Base-by-base conservation (phyloP, 2,797 vertebrate species). In the Sebastes diploproa region DNA sequence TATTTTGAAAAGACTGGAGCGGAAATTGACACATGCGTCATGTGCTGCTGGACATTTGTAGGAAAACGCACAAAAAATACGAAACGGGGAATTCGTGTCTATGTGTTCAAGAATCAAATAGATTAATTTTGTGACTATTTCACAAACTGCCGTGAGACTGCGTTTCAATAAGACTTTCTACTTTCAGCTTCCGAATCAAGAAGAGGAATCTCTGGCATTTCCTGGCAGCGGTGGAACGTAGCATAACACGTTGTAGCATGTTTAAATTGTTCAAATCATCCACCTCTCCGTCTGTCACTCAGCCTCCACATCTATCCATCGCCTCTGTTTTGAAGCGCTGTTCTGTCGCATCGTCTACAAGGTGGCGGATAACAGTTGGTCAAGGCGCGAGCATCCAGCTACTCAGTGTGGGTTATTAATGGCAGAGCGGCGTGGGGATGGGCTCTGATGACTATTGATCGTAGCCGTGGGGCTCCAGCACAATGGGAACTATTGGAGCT, bases 401-500 rank as follows among this genome's bases (percentile, higher is more conserved):
- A 78, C 88, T 91, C 90, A 78, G 81, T 20, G 83, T n/a, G 20
- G 80, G 88, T 92, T 92, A 92, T 92, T 91, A 91, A 92, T 90
- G 92, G 88, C 65, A 16, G 80, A 75, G 82, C 61, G n/a, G 91
- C 7, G 61, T 78, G 69, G 83, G 79, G 88, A 88, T 77, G 88
- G 84, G 81, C 84, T 87, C 82, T 95, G 92, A 92, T 92, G 89
- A 91, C 85, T 92, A 93, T 92, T 83, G 91, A 95, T 93, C 87
- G 79, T 22, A 38, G 74, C 75, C 52, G 63, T 85, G 82, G 78
- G 81, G 84, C 86, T 76, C 71, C 75, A 64, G 67, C 80, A 85
- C n/a, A 80, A 80, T 76, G 72, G 82, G 76, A 88, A 85, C 86
- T 83, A 77, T 77, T 77, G 80, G 83, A 85, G 86, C 64, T 58